Percentiles rank a stretch among this genome's conserved stretches.
phyloP scores from a whole-genome alignment of 2,797 vertebrate species.

The Setipinna tenuifilis region DNA sequence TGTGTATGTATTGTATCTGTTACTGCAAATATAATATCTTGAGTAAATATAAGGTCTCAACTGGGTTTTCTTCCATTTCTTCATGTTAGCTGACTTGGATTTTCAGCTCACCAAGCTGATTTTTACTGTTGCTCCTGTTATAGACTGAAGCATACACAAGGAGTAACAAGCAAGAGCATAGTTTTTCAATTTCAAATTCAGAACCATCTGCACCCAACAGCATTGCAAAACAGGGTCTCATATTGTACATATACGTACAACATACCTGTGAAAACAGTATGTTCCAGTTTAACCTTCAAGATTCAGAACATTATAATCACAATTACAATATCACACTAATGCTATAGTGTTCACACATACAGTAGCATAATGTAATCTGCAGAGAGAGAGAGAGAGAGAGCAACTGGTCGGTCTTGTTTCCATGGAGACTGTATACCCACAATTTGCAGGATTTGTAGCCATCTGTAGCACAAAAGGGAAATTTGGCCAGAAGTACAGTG shows the following conservation, averaged over 20 bases:
- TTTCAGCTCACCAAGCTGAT: neutral
- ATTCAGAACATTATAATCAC: no score
- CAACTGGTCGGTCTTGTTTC: constrained; percentile 19
- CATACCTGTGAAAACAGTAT: neutral
- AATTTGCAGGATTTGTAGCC: constrained; percentile 28
- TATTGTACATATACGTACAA: neutral
- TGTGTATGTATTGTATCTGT: neutral
- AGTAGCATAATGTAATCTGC: constrained; percentile 11
- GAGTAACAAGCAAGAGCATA: neutral
- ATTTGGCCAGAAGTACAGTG: constrained; percentile 26
- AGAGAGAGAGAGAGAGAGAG: constrained; percentile 12
- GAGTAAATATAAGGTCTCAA: neutral
- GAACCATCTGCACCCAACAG: neutral
- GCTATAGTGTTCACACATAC: constrained; percentile 7
- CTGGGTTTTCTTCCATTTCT: neutral
- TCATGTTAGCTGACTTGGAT: neutral
- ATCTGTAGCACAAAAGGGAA: constrained; percentile 24
- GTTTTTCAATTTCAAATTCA: neutral
- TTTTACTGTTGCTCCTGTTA: neutral
- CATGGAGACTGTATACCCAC: constrained; percentile 23
- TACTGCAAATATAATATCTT: neutral
- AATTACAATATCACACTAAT: constrained; percentile 21
- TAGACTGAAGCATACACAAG: neutral
- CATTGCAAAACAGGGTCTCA: neutral
- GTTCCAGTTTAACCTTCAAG: neutral